These are phyloP conservation scores for Thermophis baileyi DNA, from an alignment of 2,113 vertebrate genomes.

Conservation along the genomic window DNA sequence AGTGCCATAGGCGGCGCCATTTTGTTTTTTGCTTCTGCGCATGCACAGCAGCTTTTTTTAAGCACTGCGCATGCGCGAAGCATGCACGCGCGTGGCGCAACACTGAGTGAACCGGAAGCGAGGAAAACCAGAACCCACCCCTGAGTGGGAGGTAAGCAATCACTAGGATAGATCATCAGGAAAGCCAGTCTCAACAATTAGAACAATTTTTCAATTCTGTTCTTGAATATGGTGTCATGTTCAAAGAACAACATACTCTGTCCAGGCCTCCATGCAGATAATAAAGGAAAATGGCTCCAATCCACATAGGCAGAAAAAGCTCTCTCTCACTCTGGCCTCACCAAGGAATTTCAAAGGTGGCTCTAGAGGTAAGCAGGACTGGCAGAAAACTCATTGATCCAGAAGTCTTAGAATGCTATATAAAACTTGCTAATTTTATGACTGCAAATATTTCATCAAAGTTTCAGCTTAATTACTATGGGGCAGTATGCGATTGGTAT, in stretches of 20 bases:
- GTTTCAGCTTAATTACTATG: not conserved
- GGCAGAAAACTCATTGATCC: not conserved
- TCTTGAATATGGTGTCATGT: not conserved
- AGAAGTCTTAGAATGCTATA: not conserved
- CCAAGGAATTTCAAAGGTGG: not conserved
- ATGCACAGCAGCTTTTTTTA: too few relatives aligned
- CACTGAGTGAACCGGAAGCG: too few relatives aligned
- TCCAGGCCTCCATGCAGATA: not conserved
- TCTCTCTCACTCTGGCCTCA: not conserved
- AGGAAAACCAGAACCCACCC: too few relatives aligned
- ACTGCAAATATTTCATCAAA: not conserved
- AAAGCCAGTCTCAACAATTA: constrained; percentile 4
- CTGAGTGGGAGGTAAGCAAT: not conserved
- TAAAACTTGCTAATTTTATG: not conserved
- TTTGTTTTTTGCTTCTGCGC: too few relatives aligned
- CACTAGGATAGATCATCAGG: not conserved
- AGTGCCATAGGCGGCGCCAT: too few relatives aligned
- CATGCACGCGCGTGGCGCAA: too few relatives aligned
- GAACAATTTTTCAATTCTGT: not conserved
- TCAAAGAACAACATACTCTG: not conserved
- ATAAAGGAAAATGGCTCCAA: not conserved
- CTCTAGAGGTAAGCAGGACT: not conserved
- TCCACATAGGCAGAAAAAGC: not conserved
- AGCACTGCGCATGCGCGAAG: too few relatives aligned
- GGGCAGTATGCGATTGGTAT: not conserved